phyloP scores from a whole-genome alignment of 64 coral and sea anemone genomes.

The Montipora foliosa region DNA sequence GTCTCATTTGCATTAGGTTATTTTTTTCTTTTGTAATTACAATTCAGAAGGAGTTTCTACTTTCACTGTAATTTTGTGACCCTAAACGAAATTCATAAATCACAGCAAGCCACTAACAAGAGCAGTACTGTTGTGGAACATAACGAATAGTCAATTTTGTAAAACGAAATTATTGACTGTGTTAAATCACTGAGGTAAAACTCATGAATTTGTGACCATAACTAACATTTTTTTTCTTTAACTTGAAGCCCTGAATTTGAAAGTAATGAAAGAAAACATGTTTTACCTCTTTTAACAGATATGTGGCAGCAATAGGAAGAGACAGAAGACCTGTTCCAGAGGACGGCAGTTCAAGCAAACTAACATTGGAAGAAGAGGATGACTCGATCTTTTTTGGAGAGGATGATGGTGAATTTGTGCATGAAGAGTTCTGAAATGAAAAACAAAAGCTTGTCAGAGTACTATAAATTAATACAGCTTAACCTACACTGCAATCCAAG shows the following conservation, averaged over 20 bases:
- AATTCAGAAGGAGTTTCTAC: too few relatives aligned
- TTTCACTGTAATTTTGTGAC: too few relatives aligned
- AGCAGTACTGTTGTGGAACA: too few relatives aligned
- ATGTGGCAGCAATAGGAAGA: constrained; percentile 12
- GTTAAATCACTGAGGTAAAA: too few relatives aligned
- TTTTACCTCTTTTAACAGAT: constrained; percentile 41
- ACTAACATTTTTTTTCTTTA: neutral
- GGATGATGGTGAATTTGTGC: constrained; percentile 1
- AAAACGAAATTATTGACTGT: too few relatives aligned
- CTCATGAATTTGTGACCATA: neutral
- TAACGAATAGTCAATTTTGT: too few relatives aligned
- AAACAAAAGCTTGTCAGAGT: neutral
- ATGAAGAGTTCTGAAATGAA: neutral
- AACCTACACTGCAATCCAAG: too few relatives aligned
- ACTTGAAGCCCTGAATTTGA: neutral
- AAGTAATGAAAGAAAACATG: neutral
- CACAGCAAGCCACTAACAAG: too few relatives aligned
- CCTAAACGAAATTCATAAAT: too few relatives aligned
- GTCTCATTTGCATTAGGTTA: too few relatives aligned
- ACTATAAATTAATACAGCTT: neutral
- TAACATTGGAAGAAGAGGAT: neutral
- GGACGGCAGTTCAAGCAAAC: neutral
- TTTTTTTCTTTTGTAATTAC: too few relatives aligned
- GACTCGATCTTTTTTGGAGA: constrained; percentile 19
- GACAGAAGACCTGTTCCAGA: neutral